A percentile compares a stretch with the other conserved stretches of the same genome.
These are phyloP conservation scores for Chaenocephalus aceratus DNA, from an alignment of 2,113 vertebrate species.

Conservation along the genomic window DNA sequence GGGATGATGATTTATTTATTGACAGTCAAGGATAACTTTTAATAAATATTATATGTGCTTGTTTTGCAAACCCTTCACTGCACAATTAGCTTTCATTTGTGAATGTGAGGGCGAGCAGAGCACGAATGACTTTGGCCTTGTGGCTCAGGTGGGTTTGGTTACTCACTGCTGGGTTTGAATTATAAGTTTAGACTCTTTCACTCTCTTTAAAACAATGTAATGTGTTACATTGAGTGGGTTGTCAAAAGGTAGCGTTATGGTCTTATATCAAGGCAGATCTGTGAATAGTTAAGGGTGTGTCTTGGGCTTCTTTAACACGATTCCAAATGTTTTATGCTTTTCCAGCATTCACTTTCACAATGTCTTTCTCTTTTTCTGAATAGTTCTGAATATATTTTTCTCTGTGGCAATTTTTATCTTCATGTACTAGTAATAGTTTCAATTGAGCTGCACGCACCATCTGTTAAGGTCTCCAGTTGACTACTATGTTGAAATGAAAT, in stretches of 20 bases:
- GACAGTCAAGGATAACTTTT: background rate
- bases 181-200: conserved; percentile 13
- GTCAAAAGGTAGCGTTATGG: conserved; percentile 61
- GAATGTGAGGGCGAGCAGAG: conserved; percentile 14
- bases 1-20: conserved; percentile 13
- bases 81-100: conserved; percentile 39
- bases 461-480: conserved; percentile 29
- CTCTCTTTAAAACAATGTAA: background rate
- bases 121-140: conserved; percentile 41
- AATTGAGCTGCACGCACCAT: conserved; percentile 22
- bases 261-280: conserved; percentile 12
- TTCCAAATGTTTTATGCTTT: conserved; percentile 2
- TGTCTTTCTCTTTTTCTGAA: background rate
- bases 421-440: background rate
- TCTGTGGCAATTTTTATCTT: background rate
- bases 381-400: background rate
- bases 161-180: conserved; percentile 16
- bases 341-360: background rate
- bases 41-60: conserved; percentile 16
- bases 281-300: background rate
- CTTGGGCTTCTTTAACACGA: background rate
- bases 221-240: conserved; percentile 1
- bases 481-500: conserved; percentile 43
- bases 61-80: conserved; percentile 7
- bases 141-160: conserved; percentile 14